Evolutionary conservation across 2,113 vertebrate species (phyloP), one percentile per base, ranked within the genome.

Genomic region (Hucho hucho): DNA sequence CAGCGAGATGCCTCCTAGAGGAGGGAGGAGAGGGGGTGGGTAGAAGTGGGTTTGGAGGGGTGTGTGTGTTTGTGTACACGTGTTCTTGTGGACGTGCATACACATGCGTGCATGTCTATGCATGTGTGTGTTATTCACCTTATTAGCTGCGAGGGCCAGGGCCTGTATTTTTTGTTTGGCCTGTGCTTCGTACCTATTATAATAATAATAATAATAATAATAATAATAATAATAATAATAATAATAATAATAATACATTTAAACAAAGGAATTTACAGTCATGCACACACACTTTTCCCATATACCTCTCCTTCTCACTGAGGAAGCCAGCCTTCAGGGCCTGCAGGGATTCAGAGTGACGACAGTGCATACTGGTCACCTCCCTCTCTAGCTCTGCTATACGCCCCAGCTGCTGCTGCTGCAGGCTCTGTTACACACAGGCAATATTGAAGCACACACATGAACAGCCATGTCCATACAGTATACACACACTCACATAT

Each of bases 321-420:
- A 87, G 74, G 69, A 89, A 84, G 28, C 76, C 66, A 1, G 73
- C 26, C 25, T 86, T 87, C 9, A 86, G 59, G 70, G 69, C 71
- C 16, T 70, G 68, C 28, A 91, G 74, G 46, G 79, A 61, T 28
- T 76, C 37, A 0, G 32, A 59, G 1, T 86, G 80, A 64, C 79
- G 74, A 2, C 66, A 28, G 7, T 79, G 76, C 6, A 82, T 69
- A 24, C 76, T 56, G 64, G 28, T 70, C 68, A 87, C 71, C 74
- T 93, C 72, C 4, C 75, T 64, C 81, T 91, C 73, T 69, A 95
- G 84, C n/a, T 81, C 77, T 9, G 74, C 65, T 3, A 92, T 77
- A 56, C 77, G 83, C 18, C 32, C 29, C 18, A 85, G 47, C 76
- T 94, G 93, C 28, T 85, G 76, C 70, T 88, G 77, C 78, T 77